Evolutionary conservation across 1,140 invertebrate species (phyloP), one percentile per base, ranked within the genome.

Genomic region (Drosophila triauraria): DNA sequence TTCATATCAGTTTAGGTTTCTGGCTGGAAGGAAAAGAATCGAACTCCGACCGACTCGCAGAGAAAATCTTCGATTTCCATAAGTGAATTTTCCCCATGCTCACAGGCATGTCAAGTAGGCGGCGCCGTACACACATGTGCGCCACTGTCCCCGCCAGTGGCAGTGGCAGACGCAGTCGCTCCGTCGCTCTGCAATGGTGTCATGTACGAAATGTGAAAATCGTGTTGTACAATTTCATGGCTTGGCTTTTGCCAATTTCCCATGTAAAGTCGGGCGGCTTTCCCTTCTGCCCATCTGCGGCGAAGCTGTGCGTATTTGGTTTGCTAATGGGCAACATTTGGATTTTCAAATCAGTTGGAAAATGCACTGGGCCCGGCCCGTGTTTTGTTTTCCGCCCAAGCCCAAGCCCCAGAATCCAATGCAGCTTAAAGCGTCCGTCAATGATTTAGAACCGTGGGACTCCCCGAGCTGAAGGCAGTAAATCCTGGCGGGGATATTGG

Each of bases 161-260:
- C 50, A 53, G 50, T 13, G 30, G 50, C 17, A 35, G 30, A 9
- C 53, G 8, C 53, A 35, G 30, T 15, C 53, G 8, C 53, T 56
- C 35, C 63, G 30, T 15, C 53, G 8, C 53, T 56, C 35, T 56
- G 75, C 80, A 88, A 88, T 88, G 84, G 84, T 88, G 84, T 88
- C 84, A 88, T 88, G 84, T 88, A 78, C 84, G 84, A 80, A 84
- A 88, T 88, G 84, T 84, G 84, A 67, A 82, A 90, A 88, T 88
- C 84, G 85, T 88, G 84, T 88, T 84, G 80, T 84, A 88, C 84
- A 90, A 84, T 88, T 90, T 88, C 84, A 88, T 88, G 84, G 84
- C 85, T 90, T 88, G 80, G 84, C 81, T 90, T 88, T 84, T 81
- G 84, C 80, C 84, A 88, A 87, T 87, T 87, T 81, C 65, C 69